phyloP scores from a whole-genome alignment of 2,888 invertebrate genomes.

The Hofmannophila pseudospretella region DNA sequence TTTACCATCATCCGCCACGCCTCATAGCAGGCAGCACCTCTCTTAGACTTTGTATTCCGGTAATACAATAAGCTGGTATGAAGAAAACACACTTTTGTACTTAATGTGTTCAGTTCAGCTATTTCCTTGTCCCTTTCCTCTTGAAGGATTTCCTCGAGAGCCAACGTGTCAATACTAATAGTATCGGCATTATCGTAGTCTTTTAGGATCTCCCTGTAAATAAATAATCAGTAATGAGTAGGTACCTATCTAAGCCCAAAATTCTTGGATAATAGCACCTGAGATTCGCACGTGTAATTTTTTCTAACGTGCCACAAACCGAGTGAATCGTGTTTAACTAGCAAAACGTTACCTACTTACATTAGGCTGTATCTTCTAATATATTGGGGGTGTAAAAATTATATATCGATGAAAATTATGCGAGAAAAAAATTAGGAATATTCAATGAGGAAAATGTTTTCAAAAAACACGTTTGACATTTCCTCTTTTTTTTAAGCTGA shows the following conservation, averaged over 20 bases:
- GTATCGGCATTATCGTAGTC: conserved; percentile 53
- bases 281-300: no score
- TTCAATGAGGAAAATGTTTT: conserved; percentile 12
- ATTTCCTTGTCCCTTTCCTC: conserved; percentile 56
- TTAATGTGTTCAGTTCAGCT: conserved; percentile 45
- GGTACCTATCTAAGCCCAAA: background rate
- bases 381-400: no score
- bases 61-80: conserved; percentile 63
- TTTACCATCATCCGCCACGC: conserved; percentile 59
- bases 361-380: no score
- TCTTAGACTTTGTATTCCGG: conserved; percentile 51
- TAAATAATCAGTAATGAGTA: conserved; percentile 4
- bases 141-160: conserved; percentile 48
- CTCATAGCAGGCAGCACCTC: conserved; percentile 56
- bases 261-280: no score
- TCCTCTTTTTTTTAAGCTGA: background rate
- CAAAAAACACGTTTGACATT: conserved; percentile 1
- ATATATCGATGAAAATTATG: no score
- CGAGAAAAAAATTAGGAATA: background rate
- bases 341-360: no score
- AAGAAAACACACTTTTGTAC: conserved; percentile 56
- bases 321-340: no score
- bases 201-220: conserved; percentile 44
- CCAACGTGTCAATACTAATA: conserved; percentile 57
- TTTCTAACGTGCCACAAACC: no score